Percentiles rank a stretch among this genome's conserved stretches.
Conservation (phyloP, 2,113 vertebrate genomes). For the Neogale vison region DNA sequence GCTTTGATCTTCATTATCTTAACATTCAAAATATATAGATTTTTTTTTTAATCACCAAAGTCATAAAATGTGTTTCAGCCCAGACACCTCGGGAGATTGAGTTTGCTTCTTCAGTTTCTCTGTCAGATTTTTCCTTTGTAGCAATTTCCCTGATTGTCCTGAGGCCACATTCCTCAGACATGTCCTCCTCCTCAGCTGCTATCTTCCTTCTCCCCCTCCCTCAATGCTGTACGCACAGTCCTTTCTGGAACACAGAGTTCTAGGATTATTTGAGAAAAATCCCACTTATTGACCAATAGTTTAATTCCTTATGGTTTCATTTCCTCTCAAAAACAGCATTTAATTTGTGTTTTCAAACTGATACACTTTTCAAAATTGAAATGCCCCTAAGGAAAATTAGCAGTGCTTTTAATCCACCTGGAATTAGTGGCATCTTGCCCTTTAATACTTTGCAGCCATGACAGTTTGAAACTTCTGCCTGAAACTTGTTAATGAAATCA, state of each 20-base stretch:
- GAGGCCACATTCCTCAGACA: slow-evolving; percentile 34
- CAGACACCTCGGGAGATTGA: slow-evolving; percentile 18
- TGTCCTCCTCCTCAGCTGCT: background rate
- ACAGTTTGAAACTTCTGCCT: background rate
- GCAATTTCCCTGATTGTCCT: background rate
- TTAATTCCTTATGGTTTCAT: slow-evolving; percentile 24
- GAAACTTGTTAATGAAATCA: background rate
- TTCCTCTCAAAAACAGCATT: background rate
- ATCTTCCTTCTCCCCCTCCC: background rate
- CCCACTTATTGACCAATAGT: background rate
- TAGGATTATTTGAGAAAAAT: background rate
- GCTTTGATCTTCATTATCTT: slow-evolving; percentile 71
- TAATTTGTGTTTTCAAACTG: background rate
- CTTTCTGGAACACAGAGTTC: background rate
- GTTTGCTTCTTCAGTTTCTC: background rate
- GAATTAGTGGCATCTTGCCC: background rate
- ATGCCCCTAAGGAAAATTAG: background rate
- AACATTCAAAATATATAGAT: slow-evolving; percentile 27
- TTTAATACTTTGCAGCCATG: background rate
- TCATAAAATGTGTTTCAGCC: slow-evolving; percentile 36
- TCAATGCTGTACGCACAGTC: background rate
- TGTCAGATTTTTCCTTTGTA: slow-evolving; percentile 20
- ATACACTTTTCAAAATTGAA: slow-evolving; percentile 10
- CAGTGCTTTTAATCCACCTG: background rate
- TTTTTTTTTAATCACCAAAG: slow-evolving; percentile 48